Conservation (phyloP, 2,888 invertebrate genomes). For the Patella ulyssiponensis region DNA sequence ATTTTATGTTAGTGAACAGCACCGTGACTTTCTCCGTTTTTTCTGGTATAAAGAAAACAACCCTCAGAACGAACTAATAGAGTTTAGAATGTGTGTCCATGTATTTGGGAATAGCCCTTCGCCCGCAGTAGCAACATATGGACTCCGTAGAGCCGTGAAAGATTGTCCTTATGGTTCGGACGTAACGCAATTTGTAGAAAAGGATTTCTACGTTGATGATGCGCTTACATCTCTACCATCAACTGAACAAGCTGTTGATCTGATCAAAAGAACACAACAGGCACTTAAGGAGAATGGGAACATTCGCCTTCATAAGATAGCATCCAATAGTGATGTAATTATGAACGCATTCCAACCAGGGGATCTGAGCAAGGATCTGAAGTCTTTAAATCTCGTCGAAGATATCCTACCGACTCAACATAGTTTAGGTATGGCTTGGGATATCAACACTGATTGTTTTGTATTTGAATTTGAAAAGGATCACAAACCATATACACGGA, state of each 20-base stretch:
- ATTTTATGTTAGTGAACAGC: constrained; percentile 36
- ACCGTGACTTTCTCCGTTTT: constrained; percentile 40
- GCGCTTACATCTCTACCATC: constrained; percentile 32
- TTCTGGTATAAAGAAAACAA: constrained; percentile 42
- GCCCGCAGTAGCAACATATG: constrained; percentile 41
- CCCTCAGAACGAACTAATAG: constrained; percentile 29
- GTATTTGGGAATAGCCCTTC: constrained; percentile 46
- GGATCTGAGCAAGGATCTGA: constrained; percentile 24
- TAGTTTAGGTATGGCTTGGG: constrained; percentile 22
- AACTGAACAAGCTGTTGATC: constrained; percentile 27
- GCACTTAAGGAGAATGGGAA: constrained; percentile 29
- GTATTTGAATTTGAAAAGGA: background rate
- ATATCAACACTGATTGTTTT: constrained; percentile 2
- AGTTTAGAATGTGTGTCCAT: constrained; percentile 43
- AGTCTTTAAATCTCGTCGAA: constrained; percentile 15
- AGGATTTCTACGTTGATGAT: constrained; percentile 46
- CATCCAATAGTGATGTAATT: constrained; percentile 34
- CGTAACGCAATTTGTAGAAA: constrained; percentile 32
- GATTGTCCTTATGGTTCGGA: constrained; percentile 24
- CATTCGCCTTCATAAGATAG: constrained; percentile 41
- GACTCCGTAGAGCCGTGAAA: constrained; percentile 28
- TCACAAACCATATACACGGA: constrained; percentile 21
- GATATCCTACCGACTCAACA: constrained; percentile 7
- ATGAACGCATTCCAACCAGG: constrained; percentile 27
- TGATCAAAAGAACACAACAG: constrained; percentile 38